Conservation (phyloP, 2,113 vertebrate genomes). For the Apteryx mantelli region DNA sequence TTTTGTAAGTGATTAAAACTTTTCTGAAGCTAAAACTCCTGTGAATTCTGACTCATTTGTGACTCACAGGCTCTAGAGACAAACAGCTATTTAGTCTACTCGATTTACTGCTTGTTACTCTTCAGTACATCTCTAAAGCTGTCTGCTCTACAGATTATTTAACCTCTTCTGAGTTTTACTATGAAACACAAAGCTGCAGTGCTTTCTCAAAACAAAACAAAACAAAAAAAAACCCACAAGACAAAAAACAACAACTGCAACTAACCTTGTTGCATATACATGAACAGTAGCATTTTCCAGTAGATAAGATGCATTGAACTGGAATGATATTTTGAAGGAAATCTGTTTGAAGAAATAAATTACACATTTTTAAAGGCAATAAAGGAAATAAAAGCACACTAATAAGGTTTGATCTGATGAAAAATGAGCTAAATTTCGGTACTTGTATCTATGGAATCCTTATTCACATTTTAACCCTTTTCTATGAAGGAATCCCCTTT, state of each 20-base stretch:
- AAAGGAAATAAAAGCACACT: not conserved
- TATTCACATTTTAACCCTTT: not conserved
- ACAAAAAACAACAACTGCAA: not conserved
- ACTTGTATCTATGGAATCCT: not conserved
- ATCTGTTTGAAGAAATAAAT: slow-evolving; percentile 77
- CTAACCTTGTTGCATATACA: slow-evolving; percentile 87
- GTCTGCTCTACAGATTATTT: not conserved
- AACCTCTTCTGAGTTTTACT: not conserved
- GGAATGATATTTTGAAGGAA: slow-evolving; percentile 87
- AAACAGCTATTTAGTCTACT: not conserved
- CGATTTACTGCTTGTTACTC: not conserved
- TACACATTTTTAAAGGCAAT: not conserved
- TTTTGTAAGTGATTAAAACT: not conserved
- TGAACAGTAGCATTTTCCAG: slow-evolving; percentile 83
- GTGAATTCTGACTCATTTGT: not conserved
- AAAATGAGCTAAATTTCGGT: not conserved
- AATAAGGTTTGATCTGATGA: not conserved
- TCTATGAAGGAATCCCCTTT: not conserved
- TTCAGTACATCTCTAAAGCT: not conserved
- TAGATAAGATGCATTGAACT: slow-evolving; percentile 85
- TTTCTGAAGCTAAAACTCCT: not conserved
- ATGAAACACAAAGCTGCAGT: not conserved
- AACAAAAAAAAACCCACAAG: not conserved
- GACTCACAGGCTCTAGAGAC: not conserved
- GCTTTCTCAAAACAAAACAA: not conserved